Conservation (phyloP, 2,113 vertebrate species). For the Mola mola region DNA sequence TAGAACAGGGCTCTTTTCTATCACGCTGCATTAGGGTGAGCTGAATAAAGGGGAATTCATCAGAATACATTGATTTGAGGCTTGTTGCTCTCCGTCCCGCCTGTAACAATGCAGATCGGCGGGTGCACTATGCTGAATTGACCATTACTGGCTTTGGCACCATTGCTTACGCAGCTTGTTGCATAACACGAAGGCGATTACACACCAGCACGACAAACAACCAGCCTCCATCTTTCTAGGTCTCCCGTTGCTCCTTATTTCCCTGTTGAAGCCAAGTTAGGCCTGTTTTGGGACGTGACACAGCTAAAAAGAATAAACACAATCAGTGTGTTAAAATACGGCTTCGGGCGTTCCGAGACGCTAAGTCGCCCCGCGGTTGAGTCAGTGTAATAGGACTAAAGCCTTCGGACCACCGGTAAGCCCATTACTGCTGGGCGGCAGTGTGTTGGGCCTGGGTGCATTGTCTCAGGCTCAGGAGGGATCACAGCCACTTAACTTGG, state of each 20-base stretch:
- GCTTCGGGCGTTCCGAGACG: no score
- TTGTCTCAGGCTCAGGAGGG: slow-evolving; percentile 35
- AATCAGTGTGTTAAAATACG: no score
- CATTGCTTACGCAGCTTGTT: slow-evolving; percentile 9
- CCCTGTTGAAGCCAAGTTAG: no score
- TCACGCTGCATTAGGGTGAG: no score
- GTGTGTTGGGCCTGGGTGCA: slow-evolving; percentile 37
- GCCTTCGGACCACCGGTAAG: slow-evolving; percentile 52
- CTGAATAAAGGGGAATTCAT: no score
- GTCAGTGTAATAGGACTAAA: slow-evolving; percentile 48
- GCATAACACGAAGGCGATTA: slow-evolving; percentile 21
- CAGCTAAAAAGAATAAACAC: no score
- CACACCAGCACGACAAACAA: slow-evolving; percentile 7
- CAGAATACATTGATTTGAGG: no score
- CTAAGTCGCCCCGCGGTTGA: slow-evolving; percentile 19
- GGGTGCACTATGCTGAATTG: background rate
- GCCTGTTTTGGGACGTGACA: no score
- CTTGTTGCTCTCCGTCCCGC: no score
- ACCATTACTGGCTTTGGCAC: no score
- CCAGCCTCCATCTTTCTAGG: background rate
- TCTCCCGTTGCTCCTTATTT: background rate
- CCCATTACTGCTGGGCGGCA: slow-evolving; percentile 32
- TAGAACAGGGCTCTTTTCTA: no score
- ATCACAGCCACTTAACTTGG: slow-evolving; percentile 35
- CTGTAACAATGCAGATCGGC: no score